Evolutionary conservation across 64 coral and sea anemone genomes (phyloP).

Genomic region (Pocillopora verrucosa): DNA sequence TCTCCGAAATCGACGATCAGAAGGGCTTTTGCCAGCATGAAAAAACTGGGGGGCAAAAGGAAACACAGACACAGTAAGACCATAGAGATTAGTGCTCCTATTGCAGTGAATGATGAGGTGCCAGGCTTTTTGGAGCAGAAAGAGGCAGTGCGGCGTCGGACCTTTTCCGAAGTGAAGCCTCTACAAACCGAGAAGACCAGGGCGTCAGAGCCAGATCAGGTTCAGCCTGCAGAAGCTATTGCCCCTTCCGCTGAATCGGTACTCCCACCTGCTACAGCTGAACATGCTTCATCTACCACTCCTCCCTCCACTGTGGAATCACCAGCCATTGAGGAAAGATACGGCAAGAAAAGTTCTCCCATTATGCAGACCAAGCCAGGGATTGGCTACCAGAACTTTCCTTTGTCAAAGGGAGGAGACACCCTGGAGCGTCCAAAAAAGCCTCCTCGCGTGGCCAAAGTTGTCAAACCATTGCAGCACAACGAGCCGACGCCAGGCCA

Average conservation of each 20-base stretch:
- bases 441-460: conserved; percentile 64
- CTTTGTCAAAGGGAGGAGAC: conserved; percentile 71
- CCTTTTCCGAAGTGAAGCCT: background rate
- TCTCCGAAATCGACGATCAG: conserved; percentile 43
- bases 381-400: conserved; percentile 80
- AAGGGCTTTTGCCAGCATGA: conserved; percentile 56
- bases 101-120: conserved; percentile 34
- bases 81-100: conserved; percentile 61
- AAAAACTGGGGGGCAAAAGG: conserved; percentile 41
- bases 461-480: conserved; percentile 60
- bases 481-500: background rate
- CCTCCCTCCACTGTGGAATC: background rate
- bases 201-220: background rate
- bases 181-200: background rate
- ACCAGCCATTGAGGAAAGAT: background rate
- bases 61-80: conserved; percentile 55
- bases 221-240: background rate
- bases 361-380: conserved; percentile 27
- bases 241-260: background rate
- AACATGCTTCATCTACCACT: background rate
- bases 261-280: background rate
- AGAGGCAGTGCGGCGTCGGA: background rate
- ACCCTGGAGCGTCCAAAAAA: conserved; percentile 72
- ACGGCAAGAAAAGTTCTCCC: background rate
- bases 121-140: conserved; percentile 7